Conservation (phyloP, 1,140 invertebrate genomes). For the Pygmarrhopalites habei region DNA sequence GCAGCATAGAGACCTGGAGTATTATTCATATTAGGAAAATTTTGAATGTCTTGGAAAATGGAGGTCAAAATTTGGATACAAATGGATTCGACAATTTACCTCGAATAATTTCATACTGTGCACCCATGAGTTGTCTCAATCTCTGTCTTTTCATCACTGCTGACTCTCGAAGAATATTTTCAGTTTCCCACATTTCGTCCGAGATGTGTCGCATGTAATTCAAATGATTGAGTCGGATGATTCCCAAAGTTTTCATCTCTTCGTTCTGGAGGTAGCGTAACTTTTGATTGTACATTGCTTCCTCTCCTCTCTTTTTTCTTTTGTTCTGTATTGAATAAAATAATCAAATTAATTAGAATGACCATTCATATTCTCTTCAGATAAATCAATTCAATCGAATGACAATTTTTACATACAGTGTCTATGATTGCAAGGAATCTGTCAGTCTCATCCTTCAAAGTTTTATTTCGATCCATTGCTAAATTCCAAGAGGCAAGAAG, state of each 20-base stretch:
- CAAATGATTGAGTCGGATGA: not conserved
- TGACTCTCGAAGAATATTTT: not conserved
- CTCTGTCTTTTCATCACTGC: not conserved
- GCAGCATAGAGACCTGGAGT: not conserved
- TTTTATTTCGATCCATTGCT: not conserved
- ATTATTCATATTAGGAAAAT: too few relatives aligned
- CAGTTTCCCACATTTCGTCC: conserved; percentile 2
- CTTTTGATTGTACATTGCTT: not conserved
- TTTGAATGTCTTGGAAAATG: too few relatives aligned
- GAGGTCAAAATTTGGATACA: too few relatives aligned
- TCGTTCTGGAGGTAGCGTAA: not conserved
- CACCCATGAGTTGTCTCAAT: not conserved
- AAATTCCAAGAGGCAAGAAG: not conserved
- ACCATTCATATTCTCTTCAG: not conserved
- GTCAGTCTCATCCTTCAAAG: too few relatives aligned
- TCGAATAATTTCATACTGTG: not conserved
- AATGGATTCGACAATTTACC: too few relatives aligned
- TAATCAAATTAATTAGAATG: not conserved
- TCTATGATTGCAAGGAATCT: too few relatives aligned
- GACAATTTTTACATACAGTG: not conserved
- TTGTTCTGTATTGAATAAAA: not conserved
- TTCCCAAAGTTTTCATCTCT: not conserved
- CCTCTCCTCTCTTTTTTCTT: not conserved
- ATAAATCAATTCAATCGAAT: not conserved
- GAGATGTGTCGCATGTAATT: not conserved